phyloP scores from a whole-genome alignment of 2,797 vertebrate genomes.

The Odontamblyopus rebecca region DNA sequence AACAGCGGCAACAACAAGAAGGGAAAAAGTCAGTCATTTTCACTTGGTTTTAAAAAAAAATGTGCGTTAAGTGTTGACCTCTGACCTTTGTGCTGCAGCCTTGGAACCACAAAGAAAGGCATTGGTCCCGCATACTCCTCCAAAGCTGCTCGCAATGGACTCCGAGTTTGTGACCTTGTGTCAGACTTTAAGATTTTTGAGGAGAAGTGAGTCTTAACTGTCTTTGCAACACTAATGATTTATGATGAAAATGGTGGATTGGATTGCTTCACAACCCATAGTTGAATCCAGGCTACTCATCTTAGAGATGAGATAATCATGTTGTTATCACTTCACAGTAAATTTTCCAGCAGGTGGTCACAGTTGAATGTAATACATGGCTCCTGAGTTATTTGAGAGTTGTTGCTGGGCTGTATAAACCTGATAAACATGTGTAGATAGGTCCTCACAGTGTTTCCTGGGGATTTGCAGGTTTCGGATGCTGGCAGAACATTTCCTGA shows the following conservation, averaged over 20 bases:
- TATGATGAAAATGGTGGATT: not conserved
- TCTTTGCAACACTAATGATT: not conserved
- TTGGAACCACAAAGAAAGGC: conserved; percentile 86
- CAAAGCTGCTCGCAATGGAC: conserved; percentile 83
- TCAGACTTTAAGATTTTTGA: conserved; percentile 81
- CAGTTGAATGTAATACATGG: not conserved
- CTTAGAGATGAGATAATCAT: not conserved
- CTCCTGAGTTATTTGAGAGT: not conserved
- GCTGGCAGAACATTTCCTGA: conserved; percentile 79
- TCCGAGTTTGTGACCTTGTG: conserved; percentile 82
- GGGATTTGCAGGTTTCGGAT: conserved; percentile 71
- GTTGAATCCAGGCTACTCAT: not conserved
- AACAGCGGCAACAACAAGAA: conserved; percentile 81
- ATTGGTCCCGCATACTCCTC: conserved; percentile 85
- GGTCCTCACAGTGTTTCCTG: not conserved
- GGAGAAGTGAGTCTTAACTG: conserved; percentile 75
- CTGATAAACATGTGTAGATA: not conserved
- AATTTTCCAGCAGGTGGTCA: conserved; percentile 44
- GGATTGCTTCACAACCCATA: not conserved
- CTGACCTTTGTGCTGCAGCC: conserved; percentile 55
- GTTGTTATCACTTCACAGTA: not conserved
- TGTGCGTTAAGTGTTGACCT: not conserved
- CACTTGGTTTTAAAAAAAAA: not conserved
- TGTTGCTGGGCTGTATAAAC: not conserved
- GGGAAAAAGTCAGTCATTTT: conserved; percentile 78